A percentile compares a stretch with the other conserved stretches of the same genome.
Conservation (phyloP, 2,888 invertebrate genomes). For the Spilarctia lutea region DNA sequence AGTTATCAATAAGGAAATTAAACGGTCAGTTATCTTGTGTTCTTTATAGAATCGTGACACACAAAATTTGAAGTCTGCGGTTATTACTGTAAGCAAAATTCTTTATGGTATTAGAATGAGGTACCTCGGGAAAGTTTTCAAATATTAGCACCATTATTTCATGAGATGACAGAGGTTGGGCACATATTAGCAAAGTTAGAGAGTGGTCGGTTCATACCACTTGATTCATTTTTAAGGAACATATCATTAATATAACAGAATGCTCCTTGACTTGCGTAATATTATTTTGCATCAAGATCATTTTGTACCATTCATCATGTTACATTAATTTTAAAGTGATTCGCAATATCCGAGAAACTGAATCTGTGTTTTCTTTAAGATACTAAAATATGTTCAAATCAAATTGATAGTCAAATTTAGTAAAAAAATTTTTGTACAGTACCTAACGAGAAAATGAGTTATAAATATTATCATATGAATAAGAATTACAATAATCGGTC, state of each 20-base stretch:
- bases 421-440: not conserved
- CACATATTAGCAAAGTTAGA: slow-evolving; percentile 85
- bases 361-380: not conserved
- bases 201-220: slow-evolving; percentile 71
- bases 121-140: slow-evolving; percentile 81
- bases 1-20: slow-evolving; percentile 21
- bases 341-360: not conserved
- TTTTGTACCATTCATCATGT: not conserved
- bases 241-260: slow-evolving; percentile 46
- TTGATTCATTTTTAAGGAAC: slow-evolving; percentile 71
- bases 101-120: slow-evolving; percentile 78
- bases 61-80: slow-evolving; percentile 66
- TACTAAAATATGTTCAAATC: not conserved
- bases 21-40: slow-evolving; percentile 41
- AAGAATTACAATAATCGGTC: too few relatives aligned
- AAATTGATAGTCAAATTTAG: too few relatives aligned
- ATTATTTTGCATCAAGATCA: slow-evolving; percentile 3
- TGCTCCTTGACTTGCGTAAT: slow-evolving; percentile 17
- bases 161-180: slow-evolving; percentile 84
- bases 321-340: not conserved
- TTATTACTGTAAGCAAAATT: slow-evolving; percentile 78
- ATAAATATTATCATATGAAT: too few relatives aligned
- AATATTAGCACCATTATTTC: slow-evolving; percentile 86
- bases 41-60: slow-evolving; percentile 60
- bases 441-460: not conserved